Conservation (phyloP, 2,113 vertebrate genomes). For the Piaya cayana region DNA sequence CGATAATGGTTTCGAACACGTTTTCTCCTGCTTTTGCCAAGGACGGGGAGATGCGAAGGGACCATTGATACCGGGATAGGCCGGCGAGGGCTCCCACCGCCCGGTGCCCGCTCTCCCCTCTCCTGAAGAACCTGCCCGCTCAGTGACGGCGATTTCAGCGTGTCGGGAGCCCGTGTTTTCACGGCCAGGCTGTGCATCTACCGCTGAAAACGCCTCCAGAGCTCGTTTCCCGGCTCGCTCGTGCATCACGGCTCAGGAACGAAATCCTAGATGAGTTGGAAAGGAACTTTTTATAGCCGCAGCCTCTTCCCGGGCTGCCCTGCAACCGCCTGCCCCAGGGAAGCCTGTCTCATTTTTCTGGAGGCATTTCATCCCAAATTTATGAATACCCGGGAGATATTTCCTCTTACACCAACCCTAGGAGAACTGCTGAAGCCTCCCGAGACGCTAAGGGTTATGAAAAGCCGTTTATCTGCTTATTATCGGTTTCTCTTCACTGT, state of each 20-base stretch:
- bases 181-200: not conserved
- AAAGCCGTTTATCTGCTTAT: conserved; percentile 1
- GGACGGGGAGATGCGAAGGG: not conserved
- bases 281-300: not conserved
- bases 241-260: not conserved
- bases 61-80: not conserved
- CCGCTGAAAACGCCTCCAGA: not conserved
- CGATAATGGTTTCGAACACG: not conserved
- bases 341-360: not conserved
- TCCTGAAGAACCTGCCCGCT: not conserved
- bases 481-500: not conserved
- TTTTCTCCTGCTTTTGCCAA: not conserved
- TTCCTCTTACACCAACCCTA: not conserved
- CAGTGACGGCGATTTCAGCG: not conserved
- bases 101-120: not conserved
- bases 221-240: not conserved
- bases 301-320: not conserved
- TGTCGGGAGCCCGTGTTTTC: not conserved
- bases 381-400: not conserved
- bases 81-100: not conserved
- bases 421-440: not conserved
- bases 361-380: not conserved
- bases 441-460: conserved; percentile 40
- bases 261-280: not conserved
- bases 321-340: not conserved